These are phyloP conservation scores for Lemur catta DNA, from an alignment of 2,797 vertebrate genomes.

Conservation along the genomic window DNA sequence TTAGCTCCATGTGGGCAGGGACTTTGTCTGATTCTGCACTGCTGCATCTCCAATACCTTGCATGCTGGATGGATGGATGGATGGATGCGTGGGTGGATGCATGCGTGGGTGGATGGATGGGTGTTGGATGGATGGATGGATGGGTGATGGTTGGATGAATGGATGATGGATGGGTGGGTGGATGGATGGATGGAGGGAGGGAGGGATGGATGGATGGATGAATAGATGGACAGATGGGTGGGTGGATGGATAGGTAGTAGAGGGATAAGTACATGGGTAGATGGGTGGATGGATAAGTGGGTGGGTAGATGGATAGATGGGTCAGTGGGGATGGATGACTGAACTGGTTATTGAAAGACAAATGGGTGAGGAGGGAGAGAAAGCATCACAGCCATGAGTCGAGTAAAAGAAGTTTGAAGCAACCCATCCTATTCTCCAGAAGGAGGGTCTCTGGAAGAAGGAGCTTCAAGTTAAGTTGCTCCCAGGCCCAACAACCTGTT, in stretches of 20 bases:
- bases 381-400: not conserved
- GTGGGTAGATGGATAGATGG: not conserved
- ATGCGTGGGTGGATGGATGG: not conserved
- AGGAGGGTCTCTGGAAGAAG: not conserved
- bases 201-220: no score
- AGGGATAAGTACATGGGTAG: not conserved
- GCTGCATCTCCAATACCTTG: not conserved
- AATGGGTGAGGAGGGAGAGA: not conserved
- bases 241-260: rapidly evolving
- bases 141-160: rapidly evolving
- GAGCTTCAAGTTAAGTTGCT: not conserved
- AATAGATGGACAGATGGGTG: rapidly evolving
- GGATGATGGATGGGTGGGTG: rapidly evolving
- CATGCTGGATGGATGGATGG: no score
- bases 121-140: not conserved
- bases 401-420: not conserved
- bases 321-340: not conserved
- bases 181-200: no score
- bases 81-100: no score
- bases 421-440: not conserved
- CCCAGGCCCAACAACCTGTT: not conserved
- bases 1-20: not conserved
- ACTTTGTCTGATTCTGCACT: not conserved
- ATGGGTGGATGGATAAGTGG: not conserved
- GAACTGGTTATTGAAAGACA: not conserved